phyloP scores from a whole-genome alignment of 2,888 invertebrate genomes.

The Drosophila testacea region DNA sequence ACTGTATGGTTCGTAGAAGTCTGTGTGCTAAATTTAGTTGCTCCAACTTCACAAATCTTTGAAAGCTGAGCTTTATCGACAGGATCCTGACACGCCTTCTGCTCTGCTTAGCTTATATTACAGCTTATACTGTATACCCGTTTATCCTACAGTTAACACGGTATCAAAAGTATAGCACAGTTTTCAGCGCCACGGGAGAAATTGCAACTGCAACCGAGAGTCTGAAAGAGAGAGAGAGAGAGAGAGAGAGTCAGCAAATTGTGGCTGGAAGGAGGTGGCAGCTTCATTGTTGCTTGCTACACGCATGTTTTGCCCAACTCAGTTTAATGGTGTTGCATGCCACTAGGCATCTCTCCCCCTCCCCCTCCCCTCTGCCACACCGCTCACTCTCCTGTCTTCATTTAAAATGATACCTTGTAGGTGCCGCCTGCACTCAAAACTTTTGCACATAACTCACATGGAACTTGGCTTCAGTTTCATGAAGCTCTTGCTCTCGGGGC shows the following conservation, averaged over 20 bases:
- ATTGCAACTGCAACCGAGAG: slow-evolving; percentile 12
- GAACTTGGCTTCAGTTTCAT: background rate
- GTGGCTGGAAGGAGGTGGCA: background rate
- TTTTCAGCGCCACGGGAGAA: slow-evolving; percentile 46
- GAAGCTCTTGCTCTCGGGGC: background rate
- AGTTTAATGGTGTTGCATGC: slow-evolving; percentile 17
- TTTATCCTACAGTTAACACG: no score
- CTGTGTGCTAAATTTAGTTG: no score
- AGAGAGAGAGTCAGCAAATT: background rate
- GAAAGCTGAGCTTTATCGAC: no score
- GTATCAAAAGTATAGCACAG: slow-evolving; percentile 56
- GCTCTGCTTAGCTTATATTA: no score
- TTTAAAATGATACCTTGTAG: slow-evolving; percentile 54
- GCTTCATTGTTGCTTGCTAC: slow-evolving; percentile 32
- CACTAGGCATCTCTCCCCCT: background rate
- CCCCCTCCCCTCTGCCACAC: background rate
- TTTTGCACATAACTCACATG: slow-evolving; percentile 48
- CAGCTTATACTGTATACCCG: no score
- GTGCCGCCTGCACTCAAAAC: slow-evolving; percentile 41
- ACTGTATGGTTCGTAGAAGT: no score
- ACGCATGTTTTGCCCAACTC: slow-evolving; percentile 28
- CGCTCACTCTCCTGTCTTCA: background rate
- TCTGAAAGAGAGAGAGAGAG: background rate
- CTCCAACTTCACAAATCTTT: no score
- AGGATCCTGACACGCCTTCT: no score